phyloP scores from a whole-genome alignment of 2,113 vertebrate species.

The Bombycilla garrulus region DNA sequence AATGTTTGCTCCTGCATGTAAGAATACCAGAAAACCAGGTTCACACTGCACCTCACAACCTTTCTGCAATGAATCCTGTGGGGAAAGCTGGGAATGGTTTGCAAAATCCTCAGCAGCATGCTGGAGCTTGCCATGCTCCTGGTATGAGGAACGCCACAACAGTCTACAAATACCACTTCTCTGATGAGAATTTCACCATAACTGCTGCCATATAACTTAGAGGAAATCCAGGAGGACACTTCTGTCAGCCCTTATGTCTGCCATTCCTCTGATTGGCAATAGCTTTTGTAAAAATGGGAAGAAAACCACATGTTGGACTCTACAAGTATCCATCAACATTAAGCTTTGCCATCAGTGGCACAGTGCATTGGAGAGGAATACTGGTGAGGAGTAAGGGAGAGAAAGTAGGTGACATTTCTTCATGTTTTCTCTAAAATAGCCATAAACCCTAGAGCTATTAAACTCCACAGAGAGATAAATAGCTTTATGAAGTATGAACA shows the following conservation, averaged over 20 bases:
- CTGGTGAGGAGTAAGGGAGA: not conserved
- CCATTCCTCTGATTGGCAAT: not conserved
- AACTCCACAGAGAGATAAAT: not conserved
- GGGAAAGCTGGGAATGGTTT: accelerated
- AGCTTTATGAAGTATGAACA: not conserved
- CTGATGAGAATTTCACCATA: not conserved
- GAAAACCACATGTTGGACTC: not conserved
- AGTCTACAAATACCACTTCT: not conserved
- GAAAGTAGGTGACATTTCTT: not conserved
- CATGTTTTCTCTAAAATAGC: not conserved
- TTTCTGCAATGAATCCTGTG: not conserved
- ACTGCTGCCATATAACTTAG: not conserved
- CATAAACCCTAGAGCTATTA: not conserved
- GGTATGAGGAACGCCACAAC: not conserved
- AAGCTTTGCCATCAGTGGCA: not conserved
- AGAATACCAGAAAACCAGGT: not conserved
- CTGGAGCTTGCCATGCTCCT: not conserved
- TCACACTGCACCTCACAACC: not conserved
- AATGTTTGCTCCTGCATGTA: not conserved
- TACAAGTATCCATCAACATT: not conserved
- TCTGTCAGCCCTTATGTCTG: not conserved
- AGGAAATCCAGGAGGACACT: not conserved
- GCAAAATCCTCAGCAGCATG: not conserved
- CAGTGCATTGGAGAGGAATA: not conserved
- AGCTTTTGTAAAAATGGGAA: not conserved